These are phyloP conservation scores for Ariopsis seemanni DNA, from an alignment of 2,113 vertebrate genomes.

Conservation along the genomic window DNA sequence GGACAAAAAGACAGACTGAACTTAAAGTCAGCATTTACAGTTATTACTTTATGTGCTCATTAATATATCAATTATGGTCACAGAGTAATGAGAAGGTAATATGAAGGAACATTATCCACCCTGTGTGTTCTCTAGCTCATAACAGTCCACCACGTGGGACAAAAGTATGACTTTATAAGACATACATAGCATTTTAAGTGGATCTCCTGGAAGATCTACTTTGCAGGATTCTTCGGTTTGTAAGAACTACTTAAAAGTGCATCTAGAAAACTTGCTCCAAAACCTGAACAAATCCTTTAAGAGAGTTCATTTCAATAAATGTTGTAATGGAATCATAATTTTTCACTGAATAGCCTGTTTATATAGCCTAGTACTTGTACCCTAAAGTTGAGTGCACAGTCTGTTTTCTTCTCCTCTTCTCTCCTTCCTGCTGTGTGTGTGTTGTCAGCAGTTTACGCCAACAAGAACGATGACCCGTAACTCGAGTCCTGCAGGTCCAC, in stretches of 20 bases:
- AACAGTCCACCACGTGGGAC: not conserved
- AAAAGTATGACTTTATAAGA: not conserved
- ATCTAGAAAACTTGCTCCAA: not conserved
- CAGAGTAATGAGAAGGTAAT: not conserved
- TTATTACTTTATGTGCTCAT: not conserved
- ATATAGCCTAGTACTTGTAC: not conserved
- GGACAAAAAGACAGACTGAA: not conserved
- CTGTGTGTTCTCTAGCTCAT: not conserved
- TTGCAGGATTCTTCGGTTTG: not conserved
- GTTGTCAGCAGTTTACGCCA: slow-evolving; percentile 72
- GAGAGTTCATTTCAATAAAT: not conserved
- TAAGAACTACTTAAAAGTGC: not conserved
- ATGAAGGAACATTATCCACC: not conserved
- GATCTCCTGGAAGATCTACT: not conserved
- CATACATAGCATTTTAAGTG: too few relatives aligned
- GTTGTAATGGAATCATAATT: not conserved
- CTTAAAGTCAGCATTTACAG: not conserved
- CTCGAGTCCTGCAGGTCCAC: slow-evolving; percentile 40
- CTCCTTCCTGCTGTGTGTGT: not conserved
- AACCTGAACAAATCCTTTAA: not conserved
- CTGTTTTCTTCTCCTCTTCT: not conserved
- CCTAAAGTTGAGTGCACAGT: not conserved
- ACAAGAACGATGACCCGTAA: slow-evolving; percentile 46
- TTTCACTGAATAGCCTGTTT: not conserved
- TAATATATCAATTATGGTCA: not conserved